Evolutionary conservation across 2,797 vertebrate species (phyloP).

Genomic region (Moxostoma hubbsi): DNA sequence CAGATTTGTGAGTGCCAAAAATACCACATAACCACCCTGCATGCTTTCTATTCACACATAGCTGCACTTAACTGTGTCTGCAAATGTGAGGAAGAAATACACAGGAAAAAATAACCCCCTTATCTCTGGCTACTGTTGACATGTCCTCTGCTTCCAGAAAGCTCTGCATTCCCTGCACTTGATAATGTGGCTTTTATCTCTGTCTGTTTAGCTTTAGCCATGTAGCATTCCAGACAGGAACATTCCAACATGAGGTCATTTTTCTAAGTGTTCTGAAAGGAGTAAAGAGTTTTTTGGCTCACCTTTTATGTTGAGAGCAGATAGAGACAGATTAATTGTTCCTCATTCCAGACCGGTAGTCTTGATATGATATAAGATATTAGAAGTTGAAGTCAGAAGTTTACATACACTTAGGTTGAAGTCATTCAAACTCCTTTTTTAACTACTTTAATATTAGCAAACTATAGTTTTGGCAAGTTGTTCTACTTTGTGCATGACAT

Average conservation of each 20-base stretch:
- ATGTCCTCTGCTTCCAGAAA: slow-evolving; percentile 71
- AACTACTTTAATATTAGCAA: no score
- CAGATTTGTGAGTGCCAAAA: slow-evolving; percentile 57
- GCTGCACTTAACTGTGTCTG: slow-evolving; percentile 54
- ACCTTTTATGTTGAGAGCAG: slow-evolving; percentile 4
- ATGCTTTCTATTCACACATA: slow-evolving; percentile 53
- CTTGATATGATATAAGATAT: background rate
- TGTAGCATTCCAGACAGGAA: slow-evolving; percentile 53
- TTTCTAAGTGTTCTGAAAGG: slow-evolving; percentile 14
- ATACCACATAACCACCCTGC: slow-evolving; percentile 50
- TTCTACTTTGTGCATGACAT: no score
- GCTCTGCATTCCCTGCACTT: slow-evolving; percentile 71
- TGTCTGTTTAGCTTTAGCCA: slow-evolving; percentile 68
- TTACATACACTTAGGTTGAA: no score
- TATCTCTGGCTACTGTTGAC: slow-evolving; percentile 71
- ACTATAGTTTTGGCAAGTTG: no score
- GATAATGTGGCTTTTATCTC: slow-evolving; percentile 66
- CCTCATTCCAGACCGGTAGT: no score
- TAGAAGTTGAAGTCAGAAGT: no score
- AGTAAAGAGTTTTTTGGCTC: slow-evolving; percentile 3
- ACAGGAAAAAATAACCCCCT: slow-evolving; percentile 72
- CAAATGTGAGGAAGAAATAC: slow-evolving; percentile 55
- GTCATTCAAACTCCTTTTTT: no score
- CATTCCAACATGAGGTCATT: slow-evolving; percentile 40
- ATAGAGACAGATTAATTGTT: background rate